These are phyloP conservation scores for Atta texana DNA, from an alignment of 1,140 invertebrate species.

Conservation along the genomic window DNA sequence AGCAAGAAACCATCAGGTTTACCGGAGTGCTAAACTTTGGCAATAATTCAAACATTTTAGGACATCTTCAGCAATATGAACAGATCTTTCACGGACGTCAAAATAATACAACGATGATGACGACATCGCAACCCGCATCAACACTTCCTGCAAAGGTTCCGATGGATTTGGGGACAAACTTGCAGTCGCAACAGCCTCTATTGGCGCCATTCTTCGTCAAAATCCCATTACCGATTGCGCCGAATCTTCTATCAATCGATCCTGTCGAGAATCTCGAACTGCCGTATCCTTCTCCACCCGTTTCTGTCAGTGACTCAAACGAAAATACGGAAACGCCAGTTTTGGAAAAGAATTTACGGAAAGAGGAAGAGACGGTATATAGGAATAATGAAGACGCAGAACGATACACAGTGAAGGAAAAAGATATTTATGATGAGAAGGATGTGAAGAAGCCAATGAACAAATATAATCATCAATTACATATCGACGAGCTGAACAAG, in stretches of 20 bases:
- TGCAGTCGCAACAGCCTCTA: slow-evolving; percentile 26
- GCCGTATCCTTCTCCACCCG: not conserved
- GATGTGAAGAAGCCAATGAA: slow-evolving; percentile 70
- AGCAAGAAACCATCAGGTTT: slow-evolving; percentile 81
- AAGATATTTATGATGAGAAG: slow-evolving; percentile 70
- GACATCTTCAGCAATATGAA: slow-evolving; percentile 83
- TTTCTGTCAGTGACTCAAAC: not conserved
- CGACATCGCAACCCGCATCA: slow-evolving; percentile 42
- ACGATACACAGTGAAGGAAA: slow-evolving; percentile 73
- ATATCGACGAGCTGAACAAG: slow-evolving; percentile 72
- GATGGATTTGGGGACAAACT: not conserved
- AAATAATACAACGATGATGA: slow-evolving; percentile 14
- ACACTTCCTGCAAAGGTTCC: not conserved
- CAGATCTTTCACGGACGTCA: slow-evolving; percentile 79
- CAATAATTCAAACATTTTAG: slow-evolving; percentile 80
- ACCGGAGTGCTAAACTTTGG: slow-evolving; percentile 84
- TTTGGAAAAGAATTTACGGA: slow-evolving; percentile 38
- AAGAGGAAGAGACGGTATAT: slow-evolving; percentile 67
- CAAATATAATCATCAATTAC: slow-evolving; percentile 31
- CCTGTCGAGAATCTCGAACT: slow-evolving; percentile 31
- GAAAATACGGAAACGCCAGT: slow-evolving; percentile 57
- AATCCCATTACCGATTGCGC: slow-evolving; percentile 72
- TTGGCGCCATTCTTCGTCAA: slow-evolving; percentile 67
- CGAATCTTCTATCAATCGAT: slow-evolving; percentile 70
- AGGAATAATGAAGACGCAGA: slow-evolving; percentile 73